Evolutionary conservation across 2,113 vertebrate genomes (phyloP).

Genomic region (Rafetus swinhoei): DNA sequence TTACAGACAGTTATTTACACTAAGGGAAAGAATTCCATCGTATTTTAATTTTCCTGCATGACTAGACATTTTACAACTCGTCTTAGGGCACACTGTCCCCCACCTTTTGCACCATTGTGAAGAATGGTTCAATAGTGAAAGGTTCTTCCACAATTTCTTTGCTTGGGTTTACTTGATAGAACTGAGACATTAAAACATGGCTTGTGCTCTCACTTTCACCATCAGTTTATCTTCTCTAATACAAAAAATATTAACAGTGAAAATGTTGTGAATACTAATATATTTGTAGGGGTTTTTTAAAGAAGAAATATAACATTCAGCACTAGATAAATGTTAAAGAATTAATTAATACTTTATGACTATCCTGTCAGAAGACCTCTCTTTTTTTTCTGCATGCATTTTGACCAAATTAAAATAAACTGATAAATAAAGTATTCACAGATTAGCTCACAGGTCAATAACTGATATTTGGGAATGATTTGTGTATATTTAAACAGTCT

Average conservation of each 20-base stretch:
- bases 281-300: not conserved
- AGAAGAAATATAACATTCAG: not conserved
- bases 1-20: not conserved
- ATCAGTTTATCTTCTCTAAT: not conserved
- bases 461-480: not conserved
- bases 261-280: not conserved
- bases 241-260: not conserved
- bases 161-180: not conserved
- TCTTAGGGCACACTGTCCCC: not conserved
- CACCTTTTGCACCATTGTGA: not conserved
- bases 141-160: not conserved
- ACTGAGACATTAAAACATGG: not conserved
- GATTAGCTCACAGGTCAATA: not conserved
- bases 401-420: not conserved
- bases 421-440: accelerated
- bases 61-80: not conserved
- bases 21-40: not conserved
- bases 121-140: not conserved
- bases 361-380: not conserved
- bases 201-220: not conserved
- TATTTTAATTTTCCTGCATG: not conserved
- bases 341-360: not conserved
- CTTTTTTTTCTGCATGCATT: not conserved
- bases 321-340: not conserved
- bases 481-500: not conserved